phyloP scores from a whole-genome alignment of 2,888 invertebrate genomes.

The Ochropleura leucogaster region DNA sequence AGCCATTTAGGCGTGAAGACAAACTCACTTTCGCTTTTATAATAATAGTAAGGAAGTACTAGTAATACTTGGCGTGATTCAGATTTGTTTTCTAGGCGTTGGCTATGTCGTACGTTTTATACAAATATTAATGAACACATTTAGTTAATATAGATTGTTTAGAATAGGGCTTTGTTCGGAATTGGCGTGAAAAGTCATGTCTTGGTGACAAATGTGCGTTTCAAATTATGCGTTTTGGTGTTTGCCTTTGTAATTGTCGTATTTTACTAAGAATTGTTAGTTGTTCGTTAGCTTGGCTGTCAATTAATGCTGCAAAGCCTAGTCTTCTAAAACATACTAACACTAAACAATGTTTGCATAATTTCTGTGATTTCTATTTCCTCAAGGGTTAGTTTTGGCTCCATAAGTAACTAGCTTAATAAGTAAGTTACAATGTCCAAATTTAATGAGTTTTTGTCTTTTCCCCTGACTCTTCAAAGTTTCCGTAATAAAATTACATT shows the following conservation, averaged over 20 bases:
- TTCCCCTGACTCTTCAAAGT: neutral
- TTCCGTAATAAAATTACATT: neutral
- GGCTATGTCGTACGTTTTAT: constrained; percentile 25
- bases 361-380: neutral
- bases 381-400: neutral
- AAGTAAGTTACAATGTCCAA: neutral
- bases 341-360: neutral
- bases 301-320: neutral
- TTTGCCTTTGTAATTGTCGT: constrained; percentile 12
- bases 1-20: no score
- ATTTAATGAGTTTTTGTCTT: neutral
- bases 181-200: constrained; percentile 46
- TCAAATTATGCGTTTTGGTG: constrained; percentile 32
- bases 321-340: neutral
- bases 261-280: constrained; percentile 26
- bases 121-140: constrained; percentile 54
- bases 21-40: no score
- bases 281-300: neutral
- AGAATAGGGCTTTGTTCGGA: constrained; percentile 35
- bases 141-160: constrained; percentile 29
- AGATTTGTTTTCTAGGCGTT: constrained; percentile 32
- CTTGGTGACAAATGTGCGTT: constrained; percentile 46
- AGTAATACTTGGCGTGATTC: constrained; percentile 43
- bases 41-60: constrained; percentile 3
- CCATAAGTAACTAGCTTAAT: neutral